Base-by-base conservation (phyloP, 2,797 vertebrate genomes). In the Siniperca undulata region DNA sequence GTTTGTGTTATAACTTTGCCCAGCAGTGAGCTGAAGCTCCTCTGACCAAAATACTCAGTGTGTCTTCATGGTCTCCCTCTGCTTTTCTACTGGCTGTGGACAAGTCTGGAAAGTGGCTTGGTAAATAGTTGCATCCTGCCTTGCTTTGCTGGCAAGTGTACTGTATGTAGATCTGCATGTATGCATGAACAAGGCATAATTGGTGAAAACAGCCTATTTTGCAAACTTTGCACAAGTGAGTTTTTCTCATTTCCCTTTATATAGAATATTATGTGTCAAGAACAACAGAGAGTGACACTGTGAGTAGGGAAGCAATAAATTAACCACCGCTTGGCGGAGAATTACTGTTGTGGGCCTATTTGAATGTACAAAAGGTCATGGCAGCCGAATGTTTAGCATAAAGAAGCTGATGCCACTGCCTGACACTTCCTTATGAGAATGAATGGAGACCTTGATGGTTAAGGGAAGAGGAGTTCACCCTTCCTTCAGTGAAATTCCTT, bases 1-100 rank as follows among this genome's bases (percentile, higher is more conserved):
- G 87, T 76, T 78, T 69, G 66, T 86, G 71, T 86, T 76, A 77
- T 82, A 80, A 76, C 77, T 78, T 81, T 80, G 77, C 48, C 80
- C 56, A 24, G 74, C 76, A 81, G 74, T 62, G 40, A 83, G 66
- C 67, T 48, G 74, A 85, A 84, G 70, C 76, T 72, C 53, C 53
- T 77, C 73, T 30, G 67, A 76, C 68, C 61, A 68, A 74, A 79
- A 74, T 30, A 74, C 20, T 58, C 60, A 53, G 20, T n/a, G 70
- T 75, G 44, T 78, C 70, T 81, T 53, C 27, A 70, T 62, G 48
- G 46, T 55, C 53, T 82, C 50, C 59, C 20, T 74, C 60, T 75
- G 66, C 70, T 78, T 76, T 42, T 46, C 61, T 72, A 22, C 53
- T 16, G 40, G 53, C 74, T 77, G 71, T 48, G 16, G 65, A 72